These are phyloP conservation scores for Mnemiopsis leidyi DNA, from an alignment of 37 sponge, comb jelly and placozoan species.

Conservation along the genomic window DNA sequence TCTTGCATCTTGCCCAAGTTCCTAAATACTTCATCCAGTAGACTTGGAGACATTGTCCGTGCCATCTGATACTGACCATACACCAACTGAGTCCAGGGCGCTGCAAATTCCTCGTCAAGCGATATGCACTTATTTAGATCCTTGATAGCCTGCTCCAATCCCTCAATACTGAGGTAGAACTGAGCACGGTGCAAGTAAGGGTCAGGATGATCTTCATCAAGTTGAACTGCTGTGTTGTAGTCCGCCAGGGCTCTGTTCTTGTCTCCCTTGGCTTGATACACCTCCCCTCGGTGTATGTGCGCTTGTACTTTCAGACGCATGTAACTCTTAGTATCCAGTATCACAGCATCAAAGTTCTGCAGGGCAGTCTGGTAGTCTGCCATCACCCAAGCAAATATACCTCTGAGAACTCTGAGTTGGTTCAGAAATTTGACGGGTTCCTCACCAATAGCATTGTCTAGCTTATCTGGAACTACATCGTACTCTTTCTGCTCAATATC, in stretches of 20 bases:
- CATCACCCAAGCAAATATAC: constrained; percentile 42
- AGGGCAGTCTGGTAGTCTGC: constrained; percentile 19
- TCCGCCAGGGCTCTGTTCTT: constrained; percentile 42
- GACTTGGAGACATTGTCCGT: not conserved
- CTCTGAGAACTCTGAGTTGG: constrained; percentile 22
- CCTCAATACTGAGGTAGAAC: constrained; percentile 41
- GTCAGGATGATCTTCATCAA: constrained; percentile 61
- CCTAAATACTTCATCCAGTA: constrained; percentile 29
- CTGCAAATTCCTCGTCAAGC: not conserved
- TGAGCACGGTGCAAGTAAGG: constrained; percentile 61
- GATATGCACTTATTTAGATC: constrained; percentile 29
- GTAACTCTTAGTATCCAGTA: constrained; percentile 14
- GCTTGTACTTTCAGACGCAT: constrained; percentile 26
- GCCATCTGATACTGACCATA: constrained; percentile 65
- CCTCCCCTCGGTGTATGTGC: constrained; percentile 49
- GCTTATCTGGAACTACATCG: not conserved
- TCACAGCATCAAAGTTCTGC: not conserved
- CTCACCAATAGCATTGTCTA: not conserved
- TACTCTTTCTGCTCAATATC: not conserved
- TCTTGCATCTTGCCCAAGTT: constrained; percentile 53
- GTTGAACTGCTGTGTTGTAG: constrained; percentile 38
- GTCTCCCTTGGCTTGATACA: constrained; percentile 51
- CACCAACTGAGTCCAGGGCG: constrained; percentile 64
- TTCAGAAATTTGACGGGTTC: constrained; percentile 45
- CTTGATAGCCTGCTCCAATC: not conserved